A percentile compares a stretch with the other conserved stretches of the same genome.
phyloP scores from a whole-genome alignment of 2,113 vertebrate genomes.

The Circaetus gallicus region DNA sequence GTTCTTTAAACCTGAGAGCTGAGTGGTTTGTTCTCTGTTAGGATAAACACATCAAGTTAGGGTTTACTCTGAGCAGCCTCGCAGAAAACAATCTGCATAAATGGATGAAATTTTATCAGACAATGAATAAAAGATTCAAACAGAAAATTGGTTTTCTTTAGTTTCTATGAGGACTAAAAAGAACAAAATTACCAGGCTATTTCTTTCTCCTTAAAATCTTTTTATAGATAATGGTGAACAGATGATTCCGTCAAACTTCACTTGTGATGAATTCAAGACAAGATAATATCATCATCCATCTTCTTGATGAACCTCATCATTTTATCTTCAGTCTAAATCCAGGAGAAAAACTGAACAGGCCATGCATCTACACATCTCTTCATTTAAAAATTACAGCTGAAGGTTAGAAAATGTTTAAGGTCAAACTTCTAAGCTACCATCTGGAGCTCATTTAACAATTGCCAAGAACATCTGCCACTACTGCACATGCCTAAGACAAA shows the following conservation, averaged over 20 bases:
- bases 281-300: slow-evolving; percentile 56
- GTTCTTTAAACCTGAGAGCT: neutral
- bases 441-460: slow-evolving; percentile 59
- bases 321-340: slow-evolving; percentile 20
- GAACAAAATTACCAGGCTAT: neutral
- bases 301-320: slow-evolving; percentile 55
- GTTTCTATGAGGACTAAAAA: neutral
- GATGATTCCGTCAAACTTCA: slow-evolving; percentile 56
- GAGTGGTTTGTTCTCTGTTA: neutral
- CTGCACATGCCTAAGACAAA: neutral
- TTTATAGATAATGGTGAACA: slow-evolving; percentile 43
- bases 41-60: neutral
- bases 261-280: slow-evolving; percentile 23
- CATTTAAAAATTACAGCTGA: slow-evolving; percentile 52
- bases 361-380: slow-evolving; percentile 19
- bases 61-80: slow-evolving; percentile 2
- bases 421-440: slow-evolving; percentile 52
- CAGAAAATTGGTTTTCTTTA: neutral
- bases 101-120: slow-evolving; percentile 9
- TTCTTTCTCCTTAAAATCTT: slow-evolving; percentile 31
- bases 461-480: slow-evolving; percentile 47
- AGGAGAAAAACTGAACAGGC: slow-evolving; percentile 26
- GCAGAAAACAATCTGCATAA: slow-evolving; percentile 24
- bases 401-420: slow-evolving; percentile 62
- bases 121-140: slow-evolving; percentile 15